These are phyloP conservation scores for Notolabrus celidotus DNA, from an alignment of 2,797 vertebrate genomes.

Conservation along the genomic window DNA sequence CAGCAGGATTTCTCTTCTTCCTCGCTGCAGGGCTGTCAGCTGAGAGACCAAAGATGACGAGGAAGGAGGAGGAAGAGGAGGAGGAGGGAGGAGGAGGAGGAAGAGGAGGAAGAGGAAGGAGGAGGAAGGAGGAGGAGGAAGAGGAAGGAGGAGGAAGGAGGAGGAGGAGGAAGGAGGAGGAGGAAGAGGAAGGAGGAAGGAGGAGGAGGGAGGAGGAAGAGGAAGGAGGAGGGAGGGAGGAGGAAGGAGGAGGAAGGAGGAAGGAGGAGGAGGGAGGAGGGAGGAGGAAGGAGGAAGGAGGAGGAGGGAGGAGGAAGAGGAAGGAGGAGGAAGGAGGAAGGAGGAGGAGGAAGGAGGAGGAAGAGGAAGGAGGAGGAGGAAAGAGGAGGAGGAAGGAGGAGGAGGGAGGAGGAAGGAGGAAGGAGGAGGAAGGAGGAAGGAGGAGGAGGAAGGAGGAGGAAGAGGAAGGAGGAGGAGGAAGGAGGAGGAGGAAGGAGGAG, in stretches of 20 bases:
- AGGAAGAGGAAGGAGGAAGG: not conserved
- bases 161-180: too few relatives aligned
- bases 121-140: not conserved
- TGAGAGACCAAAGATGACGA: slow-evolving; percentile 3
- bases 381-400: not conserved
- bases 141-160: not conserved
- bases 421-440: not conserved
- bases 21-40: slow-evolving; percentile 17
- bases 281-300: not conserved
- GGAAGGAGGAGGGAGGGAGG: too few relatives aligned
- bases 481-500: not conserved
- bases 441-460: too few relatives aligned
- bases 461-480: not conserved
- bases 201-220: not conserved
- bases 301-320: not conserved
- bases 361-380: too few relatives aligned
- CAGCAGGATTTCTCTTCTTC: slow-evolving; percentile 15
- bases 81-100: not conserved
- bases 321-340: not conserved
- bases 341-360: not conserved
- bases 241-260: not conserved
- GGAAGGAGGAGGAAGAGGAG: not conserved
- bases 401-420: slow-evolving; percentile 3
- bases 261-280: not conserved
- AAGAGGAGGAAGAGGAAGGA: not conserved